Evolutionary conservation across 1,140 invertebrate genomes (phyloP), one percentile per base, ranked within the genome.

Genomic region (Globodera ellingtonae): DNA sequence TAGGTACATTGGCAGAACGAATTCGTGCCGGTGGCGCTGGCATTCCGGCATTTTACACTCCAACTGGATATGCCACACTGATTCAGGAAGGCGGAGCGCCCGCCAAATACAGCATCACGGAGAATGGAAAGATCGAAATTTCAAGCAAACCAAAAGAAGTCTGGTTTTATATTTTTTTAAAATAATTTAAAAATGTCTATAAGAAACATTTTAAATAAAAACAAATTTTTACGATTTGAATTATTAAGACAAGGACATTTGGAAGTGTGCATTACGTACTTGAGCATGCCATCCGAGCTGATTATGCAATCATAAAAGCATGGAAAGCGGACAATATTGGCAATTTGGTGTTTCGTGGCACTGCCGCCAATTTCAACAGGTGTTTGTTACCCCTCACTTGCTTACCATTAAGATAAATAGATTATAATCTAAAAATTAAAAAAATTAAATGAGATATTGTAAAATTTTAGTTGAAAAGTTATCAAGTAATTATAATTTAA

Each of bases 31-130:
- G 96, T 75, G 97, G 97, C 66, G 96, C 97, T 66, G 98, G 97
- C 35, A 96, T 99, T 83, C 97, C 97, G 21, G 97, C 96, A 3
- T 99, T 99, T 91, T 99, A 93, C 84, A 99, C 97, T 21, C 94
- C 96, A 1, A 99, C 98, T 48, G 97, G 93, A 1, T 97, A 92
- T 90, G 96, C 95, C 10, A 99, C 98, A 3, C 91, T 98, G 44
- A 93, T 98, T 52, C 95, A 99, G 88, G 93, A 96, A 90, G 98
- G 92, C 52, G 96, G 95, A 47, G 92, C 94, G 4, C 95, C 97
- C 6, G 94, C 99, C 66, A 97, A 97, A 89, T 98, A 98, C 89
- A 91, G 92, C 75, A 52, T 84, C 8, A 90, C 91, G 74, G 89
- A 90, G 8, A 85, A 88, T 91, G 92, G 70, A 18, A 83, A 85